Evolutionary conservation across 2,888 invertebrate species (phyloP).

Genomic region (Agonopterix subpropinquella): DNA sequence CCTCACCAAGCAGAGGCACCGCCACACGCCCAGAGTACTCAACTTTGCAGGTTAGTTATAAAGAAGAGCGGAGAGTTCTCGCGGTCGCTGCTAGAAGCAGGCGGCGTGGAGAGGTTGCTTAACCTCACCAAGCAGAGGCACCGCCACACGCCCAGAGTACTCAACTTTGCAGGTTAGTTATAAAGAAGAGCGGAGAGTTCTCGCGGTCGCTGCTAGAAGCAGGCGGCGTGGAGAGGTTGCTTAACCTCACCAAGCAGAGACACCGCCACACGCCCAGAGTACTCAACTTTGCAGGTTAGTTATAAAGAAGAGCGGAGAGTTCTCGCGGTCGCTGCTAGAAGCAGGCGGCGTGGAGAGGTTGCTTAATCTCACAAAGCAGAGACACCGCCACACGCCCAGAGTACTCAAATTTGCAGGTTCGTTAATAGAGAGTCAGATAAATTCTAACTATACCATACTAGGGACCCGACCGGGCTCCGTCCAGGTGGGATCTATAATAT

Average conservation of each 20-base stretch:
- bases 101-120: conserved; percentile 94
- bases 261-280: conserved; percentile 95
- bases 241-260: conserved; percentile 92
- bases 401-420: conserved; percentile 94
- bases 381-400: conserved; percentile 92
- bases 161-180: conserved; percentile 88
- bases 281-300: conserved; percentile 90
- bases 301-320: conserved; percentile 92
- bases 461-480: too few relatives aligned
- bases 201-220: conserved; percentile 93
- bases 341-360: conserved; percentile 95
- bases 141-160: conserved; percentile 93
- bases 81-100: conserved; percentile 91
- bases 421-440: neutral
- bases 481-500: too few relatives aligned
- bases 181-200: conserved; percentile 94
- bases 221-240: conserved; percentile 94
- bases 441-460: too few relatives aligned
- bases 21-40: conserved; percentile 94
- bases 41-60: conserved; percentile 86
- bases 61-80: conserved; percentile 97
- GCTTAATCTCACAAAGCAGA: conserved; percentile 92
- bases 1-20: conserved; percentile 92
- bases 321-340: conserved; percentile 92
- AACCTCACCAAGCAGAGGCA: conserved; percentile 93